These are phyloP conservation scores for Reticulitermes speratus DNA, from an alignment of 1,140 invertebrate genomes.

Conservation along the genomic window DNA sequence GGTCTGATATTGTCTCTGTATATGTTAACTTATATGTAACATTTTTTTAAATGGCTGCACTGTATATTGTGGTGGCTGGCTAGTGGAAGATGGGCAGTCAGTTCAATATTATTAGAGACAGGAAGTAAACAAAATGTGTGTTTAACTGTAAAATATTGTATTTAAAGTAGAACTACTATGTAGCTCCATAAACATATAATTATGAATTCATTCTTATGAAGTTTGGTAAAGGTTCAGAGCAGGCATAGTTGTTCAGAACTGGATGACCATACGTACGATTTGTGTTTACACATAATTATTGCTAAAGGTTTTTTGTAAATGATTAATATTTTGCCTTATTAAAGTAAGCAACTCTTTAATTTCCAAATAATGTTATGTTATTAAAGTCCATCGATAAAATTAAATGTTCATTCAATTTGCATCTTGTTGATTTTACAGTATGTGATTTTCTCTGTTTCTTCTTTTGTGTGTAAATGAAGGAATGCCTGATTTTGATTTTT, in stretches of 20 bases:
- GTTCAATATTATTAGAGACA: conserved; percentile 8
- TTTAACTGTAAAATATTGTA: conserved; percentile 34
- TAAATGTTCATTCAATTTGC: background rate
- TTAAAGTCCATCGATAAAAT: conserved; percentile 13
- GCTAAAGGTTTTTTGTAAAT: conserved; percentile 21
- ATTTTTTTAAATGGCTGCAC: background rate
- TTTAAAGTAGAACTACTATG: conserved; percentile 34
- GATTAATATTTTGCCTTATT: conserved; percentile 11
- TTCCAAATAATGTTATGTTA: conserved; percentile 10
- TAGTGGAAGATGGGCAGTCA: background rate
- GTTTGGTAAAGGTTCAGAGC: background rate
- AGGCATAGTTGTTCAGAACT: background rate
- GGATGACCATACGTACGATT: conserved; percentile 3
- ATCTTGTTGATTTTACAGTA: conserved; percentile 5
- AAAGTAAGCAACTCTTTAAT: conserved; percentile 15
- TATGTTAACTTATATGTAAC: conserved; percentile 17
- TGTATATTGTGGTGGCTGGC: conserved; percentile 3
- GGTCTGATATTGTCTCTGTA: conserved; percentile 10
- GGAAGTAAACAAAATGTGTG: conserved; percentile 27
- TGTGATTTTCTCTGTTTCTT: background rate
- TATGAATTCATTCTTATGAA: conserved; percentile 11
- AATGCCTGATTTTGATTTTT: background rate
- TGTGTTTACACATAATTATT: conserved; percentile 11
- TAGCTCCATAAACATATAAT: conserved; percentile 24
- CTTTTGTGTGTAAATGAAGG: background rate